Conservation (phyloP, 2,797 vertebrate species). For the Mus spretus region DNA sequence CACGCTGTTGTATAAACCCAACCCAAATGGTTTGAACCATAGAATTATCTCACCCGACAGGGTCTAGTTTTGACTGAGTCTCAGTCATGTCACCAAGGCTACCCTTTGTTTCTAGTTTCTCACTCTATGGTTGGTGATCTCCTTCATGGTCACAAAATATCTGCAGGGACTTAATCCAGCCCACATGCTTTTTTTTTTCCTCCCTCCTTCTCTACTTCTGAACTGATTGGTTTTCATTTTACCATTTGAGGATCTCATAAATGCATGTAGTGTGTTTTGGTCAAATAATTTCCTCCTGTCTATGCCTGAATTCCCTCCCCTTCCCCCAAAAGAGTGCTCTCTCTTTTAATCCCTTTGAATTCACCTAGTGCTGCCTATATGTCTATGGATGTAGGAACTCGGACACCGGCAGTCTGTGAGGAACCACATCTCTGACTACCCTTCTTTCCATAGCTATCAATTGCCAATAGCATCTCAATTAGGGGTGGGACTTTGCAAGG, state of each 20-base stretch:
- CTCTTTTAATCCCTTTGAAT: background rate
- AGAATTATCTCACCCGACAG: background rate
- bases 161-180: background rate
- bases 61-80: background rate
- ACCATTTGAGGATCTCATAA: background rate
- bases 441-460: background rate
- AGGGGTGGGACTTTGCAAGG: background rate
- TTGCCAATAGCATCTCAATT: background rate
- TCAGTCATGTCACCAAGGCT: background rate
- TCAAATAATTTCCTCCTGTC: background rate
- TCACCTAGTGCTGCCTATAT: background rate
- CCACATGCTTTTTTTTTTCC: background rate
- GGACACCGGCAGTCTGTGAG: background rate
- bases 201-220: background rate
- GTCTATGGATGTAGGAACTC: no score
- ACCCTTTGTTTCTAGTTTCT: background rate
- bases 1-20: background rate
- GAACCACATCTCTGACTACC: background rate
- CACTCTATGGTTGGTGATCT: rapidly evolving
- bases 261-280: background rate
- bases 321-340: no score
- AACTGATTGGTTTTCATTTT: background rate
- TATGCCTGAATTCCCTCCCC: background rate
- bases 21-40: no score
- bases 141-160: background rate